Conservation (phyloP, 2,888 invertebrate genomes). For the Cerceris rybyensis region DNA sequence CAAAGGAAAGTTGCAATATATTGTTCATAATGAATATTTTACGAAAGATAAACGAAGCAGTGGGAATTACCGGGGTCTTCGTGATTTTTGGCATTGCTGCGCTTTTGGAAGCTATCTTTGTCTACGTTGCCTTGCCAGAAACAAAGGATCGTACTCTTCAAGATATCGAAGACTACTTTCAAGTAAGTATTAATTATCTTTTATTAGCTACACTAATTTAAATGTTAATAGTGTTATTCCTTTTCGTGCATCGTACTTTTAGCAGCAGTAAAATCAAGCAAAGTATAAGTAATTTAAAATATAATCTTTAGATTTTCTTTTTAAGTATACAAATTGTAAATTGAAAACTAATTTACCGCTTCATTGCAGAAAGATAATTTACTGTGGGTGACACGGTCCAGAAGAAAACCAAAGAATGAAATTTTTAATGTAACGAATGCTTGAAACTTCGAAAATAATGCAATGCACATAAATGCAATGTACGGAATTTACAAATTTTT, state of each 20-base stretch:
- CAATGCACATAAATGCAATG: background rate
- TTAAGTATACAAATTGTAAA: background rate
- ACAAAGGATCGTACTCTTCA: constrained; percentile 88
- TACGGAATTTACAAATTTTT: too few relatives aligned
- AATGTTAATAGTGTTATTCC: too few relatives aligned
- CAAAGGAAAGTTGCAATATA: background rate
- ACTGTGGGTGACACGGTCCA: constrained; percentile 74
- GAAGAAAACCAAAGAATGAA: constrained; percentile 43
- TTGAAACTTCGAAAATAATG: constrained; percentile 13
- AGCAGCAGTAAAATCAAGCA: too few relatives aligned
- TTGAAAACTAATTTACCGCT: constrained; percentile 1
- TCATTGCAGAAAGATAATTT: constrained; percentile 71
- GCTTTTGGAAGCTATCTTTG: constrained; percentile 85
- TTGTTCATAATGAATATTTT: background rate
- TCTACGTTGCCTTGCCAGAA: constrained; percentile 88
- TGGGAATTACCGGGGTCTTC: constrained; percentile 88
- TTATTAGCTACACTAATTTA: too few relatives aligned
- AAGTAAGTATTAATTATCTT: constrained; percentile 78
- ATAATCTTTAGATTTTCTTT: too few relatives aligned
- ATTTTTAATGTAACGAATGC: constrained; percentile 19
- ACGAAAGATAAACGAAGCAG: constrained; percentile 68
- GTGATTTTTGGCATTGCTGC: constrained; percentile 87
- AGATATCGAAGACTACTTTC: constrained; percentile 91
- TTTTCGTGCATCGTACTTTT: too few relatives aligned
- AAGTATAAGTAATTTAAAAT: too few relatives aligned